Base-by-base conservation (phyloP, 2,113 vertebrate genomes). In the Beaufortia kweichowensis region DNA sequence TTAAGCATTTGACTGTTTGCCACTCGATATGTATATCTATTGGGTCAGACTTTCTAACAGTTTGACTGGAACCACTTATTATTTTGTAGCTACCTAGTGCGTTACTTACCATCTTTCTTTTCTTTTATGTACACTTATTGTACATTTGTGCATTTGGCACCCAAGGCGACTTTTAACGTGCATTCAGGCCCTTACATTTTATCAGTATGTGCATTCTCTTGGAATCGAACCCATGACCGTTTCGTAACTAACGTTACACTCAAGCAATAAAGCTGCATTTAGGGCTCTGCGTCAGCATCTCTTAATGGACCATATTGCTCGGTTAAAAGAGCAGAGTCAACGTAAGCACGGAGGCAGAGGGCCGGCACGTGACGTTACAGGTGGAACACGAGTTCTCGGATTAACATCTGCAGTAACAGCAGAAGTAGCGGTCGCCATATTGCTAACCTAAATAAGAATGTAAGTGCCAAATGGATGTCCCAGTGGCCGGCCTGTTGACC, bases 401-500 rank as follows among this genome's bases (percentile, higher is more conserved):
- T 48, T 21, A 81, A 81, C 75, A 82, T 76, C 76, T 87, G 82
- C 69, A 84, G 68, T 81, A 76, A 81, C 61, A 69, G 60, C 74
- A 68, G 68, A 43, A 53, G 63, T 74, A 78, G 76, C 2, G 7
- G 57, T 48, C 21, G 70, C 78, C 86, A 85, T 82, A 83, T 86
- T 82, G 78, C 62, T 66, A 63, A 75, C 79, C 79, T 83, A 77
- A 78, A 76, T 79, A 75, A 75, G 65, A 83, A 74, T 78, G 80
- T 79, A 80, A 56, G 83, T 75, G 48, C 63, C 77, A 78, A 53
- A 46, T 19, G 85, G 59, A 72, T 72, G 41, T 83, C 83, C 72
- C 69, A 56, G 56, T 68, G 77, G 43, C 66, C 67, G 61, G 76
- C 73, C 23, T 79, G 81, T 80, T 85, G 85, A 88, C 85, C 82